Percentiles rank a stretch among this genome's conserved stretches.
Evolutionary conservation across 2,113 vertebrate genomes (phyloP).

Genomic region (Gallinago paraguaiae): DNA sequence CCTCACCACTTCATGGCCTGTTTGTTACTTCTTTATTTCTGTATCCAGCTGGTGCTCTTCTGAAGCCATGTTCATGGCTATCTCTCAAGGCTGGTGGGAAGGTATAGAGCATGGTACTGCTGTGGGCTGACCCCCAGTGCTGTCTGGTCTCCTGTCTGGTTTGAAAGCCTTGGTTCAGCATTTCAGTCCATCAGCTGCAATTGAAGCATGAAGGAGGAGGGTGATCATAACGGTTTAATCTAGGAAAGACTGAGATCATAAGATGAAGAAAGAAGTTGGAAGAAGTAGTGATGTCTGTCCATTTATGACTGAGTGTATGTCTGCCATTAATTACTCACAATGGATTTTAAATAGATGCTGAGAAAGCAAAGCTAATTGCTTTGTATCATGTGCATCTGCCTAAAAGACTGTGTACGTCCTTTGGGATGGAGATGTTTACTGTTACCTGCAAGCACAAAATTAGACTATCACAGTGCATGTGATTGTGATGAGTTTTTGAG

Average conservation of each 20-base stretch:
- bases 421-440: background rate
- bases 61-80: accelerated
- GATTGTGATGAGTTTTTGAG: background rate
- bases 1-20: background rate
- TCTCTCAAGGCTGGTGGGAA: background rate
- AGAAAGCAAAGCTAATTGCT: background rate
- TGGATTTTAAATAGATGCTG: background rate
- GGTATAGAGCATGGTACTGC: background rate
- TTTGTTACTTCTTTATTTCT: background rate
- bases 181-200: background rate
- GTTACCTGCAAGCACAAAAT: background rate
- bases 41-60: background rate
- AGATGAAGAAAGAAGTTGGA: background rate
- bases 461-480: background rate
- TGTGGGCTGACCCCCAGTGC: background rate
- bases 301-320: background rate
- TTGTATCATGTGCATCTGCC: background rate
- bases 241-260: background rate
- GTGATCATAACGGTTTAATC: background rate
- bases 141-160: background rate
- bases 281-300: background rate
- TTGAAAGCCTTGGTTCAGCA: background rate
- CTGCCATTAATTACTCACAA: background rate
- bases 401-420: background rate
- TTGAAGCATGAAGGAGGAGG: background rate